phyloP scores from a whole-genome alignment of 2,113 vertebrate genomes.

The Cervus canadensis region DNA sequence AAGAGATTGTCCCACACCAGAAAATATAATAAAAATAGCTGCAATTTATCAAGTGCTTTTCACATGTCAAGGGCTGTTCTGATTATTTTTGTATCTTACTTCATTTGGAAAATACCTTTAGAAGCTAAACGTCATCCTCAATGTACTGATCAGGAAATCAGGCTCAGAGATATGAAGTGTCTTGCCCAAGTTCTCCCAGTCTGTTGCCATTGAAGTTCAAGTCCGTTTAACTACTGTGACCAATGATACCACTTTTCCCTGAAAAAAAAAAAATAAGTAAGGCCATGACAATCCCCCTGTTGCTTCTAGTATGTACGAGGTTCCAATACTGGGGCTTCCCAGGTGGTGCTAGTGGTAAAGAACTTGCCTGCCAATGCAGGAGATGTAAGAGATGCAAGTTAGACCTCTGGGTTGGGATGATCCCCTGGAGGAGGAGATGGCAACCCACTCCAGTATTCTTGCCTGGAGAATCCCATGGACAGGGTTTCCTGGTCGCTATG shows the following conservation, averaged over 20 bases:
- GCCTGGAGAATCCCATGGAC: background rate
- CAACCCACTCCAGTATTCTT: background rate
- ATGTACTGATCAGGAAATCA: background rate
- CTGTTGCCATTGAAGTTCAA: background rate
- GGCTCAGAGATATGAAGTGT: background rate
- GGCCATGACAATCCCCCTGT: background rate
- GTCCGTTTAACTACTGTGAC: background rate
- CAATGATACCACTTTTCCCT: background rate
- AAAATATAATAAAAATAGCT: constrained; percentile 9
- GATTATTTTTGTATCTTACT: background rate
- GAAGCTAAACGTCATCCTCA: background rate
- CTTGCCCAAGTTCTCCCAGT: background rate
- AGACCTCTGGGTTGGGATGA: background rate
- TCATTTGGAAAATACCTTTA: background rate
- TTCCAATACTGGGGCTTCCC: background rate
- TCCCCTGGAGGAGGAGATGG: background rate
- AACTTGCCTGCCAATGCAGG: background rate
- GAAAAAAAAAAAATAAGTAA: background rate
- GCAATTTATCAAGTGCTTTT: background rate
- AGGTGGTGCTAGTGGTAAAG: background rate
- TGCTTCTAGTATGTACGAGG: background rate
- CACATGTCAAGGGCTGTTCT: background rate
- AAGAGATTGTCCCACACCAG: background rate
- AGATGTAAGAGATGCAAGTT: fast-evolving
- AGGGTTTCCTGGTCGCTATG: background rate